Percentiles rank a stretch among this genome's conserved stretches.
Conservation (phyloP, 2,113 vertebrate species). For the Pogonocichla stellata region DNA sequence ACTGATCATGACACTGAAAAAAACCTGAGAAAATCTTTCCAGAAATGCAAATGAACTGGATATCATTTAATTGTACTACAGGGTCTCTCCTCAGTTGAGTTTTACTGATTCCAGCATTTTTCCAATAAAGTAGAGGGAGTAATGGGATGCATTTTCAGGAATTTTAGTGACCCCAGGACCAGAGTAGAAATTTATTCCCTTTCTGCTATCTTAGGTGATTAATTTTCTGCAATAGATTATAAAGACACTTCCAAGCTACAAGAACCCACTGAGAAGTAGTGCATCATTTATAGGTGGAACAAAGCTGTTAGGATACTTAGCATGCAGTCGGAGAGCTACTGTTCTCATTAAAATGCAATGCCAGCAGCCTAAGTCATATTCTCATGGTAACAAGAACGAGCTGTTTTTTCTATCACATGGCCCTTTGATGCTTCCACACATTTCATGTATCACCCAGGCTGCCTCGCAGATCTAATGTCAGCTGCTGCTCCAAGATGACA, state of each 20-base stretch:
- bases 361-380: slow-evolving; percentile 49
- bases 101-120: background rate
- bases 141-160: background rate
- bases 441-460: slow-evolving; percentile 26
- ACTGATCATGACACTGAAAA: background rate
- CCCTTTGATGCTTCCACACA: slow-evolving; percentile 58
- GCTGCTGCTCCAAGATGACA: slow-evolving; percentile 50
- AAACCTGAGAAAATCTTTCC: background rate
- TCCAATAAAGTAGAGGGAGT: background rate
- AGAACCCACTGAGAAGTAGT: background rate
- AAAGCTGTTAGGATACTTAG: background rate
- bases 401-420: slow-evolving; percentile 60
- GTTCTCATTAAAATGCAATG: slow-evolving; percentile 46
- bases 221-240: background rate
- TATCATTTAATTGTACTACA: background rate
- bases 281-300: background rate
- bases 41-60: background rate
- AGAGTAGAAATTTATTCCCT: background rate
- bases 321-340: background rate
- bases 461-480: slow-evolving; percentile 52
- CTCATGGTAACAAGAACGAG: slow-evolving; percentile 50
- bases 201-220: background rate
- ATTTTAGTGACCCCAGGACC: background rate
- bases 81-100: background rate
- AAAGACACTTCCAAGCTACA: background rate